These are phyloP conservation scores for Huso huso DNA, from an alignment of 2,797 vertebrate genomes.

Conservation along the genomic window DNA sequence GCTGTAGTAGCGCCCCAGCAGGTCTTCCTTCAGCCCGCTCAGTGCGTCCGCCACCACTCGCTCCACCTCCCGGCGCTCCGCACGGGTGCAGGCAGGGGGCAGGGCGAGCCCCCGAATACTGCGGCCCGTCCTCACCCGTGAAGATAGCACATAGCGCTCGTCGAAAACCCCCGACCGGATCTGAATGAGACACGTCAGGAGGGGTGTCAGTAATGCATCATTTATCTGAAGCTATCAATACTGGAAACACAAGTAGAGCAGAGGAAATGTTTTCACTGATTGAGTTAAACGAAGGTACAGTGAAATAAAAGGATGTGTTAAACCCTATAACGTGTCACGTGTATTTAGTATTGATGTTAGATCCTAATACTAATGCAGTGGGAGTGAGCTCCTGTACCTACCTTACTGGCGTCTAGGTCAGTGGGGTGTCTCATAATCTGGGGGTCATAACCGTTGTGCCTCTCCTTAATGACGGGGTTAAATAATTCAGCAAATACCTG, in stretches of 20 bases:
- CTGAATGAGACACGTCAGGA: slow-evolving; percentile 39
- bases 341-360: too few species aligned
- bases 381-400: slow-evolving; percentile 26
- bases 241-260: too few species aligned
- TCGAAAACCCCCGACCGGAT: slow-evolving; percentile 80
- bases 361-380: too few species aligned
- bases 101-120: slow-evolving; percentile 90
- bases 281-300: too few species aligned
- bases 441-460: slow-evolving; percentile 92
- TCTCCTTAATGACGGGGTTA: slow-evolving; percentile 83
- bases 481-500: slow-evolving; percentile 88
- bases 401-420: slow-evolving; percentile 85
- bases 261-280: too few species aligned
- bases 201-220: background rate
- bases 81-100: slow-evolving; percentile 84
- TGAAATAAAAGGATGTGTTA: too few species aligned
- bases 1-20: slow-evolving; percentile 80
- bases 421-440: slow-evolving; percentile 82
- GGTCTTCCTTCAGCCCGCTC: slow-evolving; percentile 70
- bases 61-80: slow-evolving; percentile 89
- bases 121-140: slow-evolving; percentile 88
- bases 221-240: background rate
- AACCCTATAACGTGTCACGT: too few species aligned
- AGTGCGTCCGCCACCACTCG: slow-evolving; percentile 78
- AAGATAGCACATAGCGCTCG: slow-evolving; percentile 87